Conservation (phyloP, 2,888 invertebrate genomes). For the Acleris cristana region DNA sequence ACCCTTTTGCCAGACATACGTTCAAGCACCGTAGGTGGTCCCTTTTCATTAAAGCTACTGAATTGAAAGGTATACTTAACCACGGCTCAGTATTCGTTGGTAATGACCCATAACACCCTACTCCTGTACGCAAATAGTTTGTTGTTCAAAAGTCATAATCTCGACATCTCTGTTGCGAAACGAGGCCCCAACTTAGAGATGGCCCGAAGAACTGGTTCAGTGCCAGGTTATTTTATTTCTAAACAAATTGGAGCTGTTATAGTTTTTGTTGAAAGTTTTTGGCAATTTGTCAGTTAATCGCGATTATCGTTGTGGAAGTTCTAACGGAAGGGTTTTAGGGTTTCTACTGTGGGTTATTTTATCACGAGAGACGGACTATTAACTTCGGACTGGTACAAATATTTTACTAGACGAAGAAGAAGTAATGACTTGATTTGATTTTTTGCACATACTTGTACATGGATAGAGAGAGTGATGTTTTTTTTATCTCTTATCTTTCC, state of each 20-base stretch:
- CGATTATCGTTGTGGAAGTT: constrained; percentile 17
- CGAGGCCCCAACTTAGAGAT: constrained; percentile 15
- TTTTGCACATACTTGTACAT: too few relatives aligned
- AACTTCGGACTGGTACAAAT: too few relatives aligned
- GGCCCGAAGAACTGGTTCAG: constrained; percentile 2
- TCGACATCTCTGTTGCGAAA: constrained; percentile 7
- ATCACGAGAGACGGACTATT: too few relatives aligned
- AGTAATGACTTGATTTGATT: too few relatives aligned
- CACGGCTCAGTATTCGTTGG: not conserved
- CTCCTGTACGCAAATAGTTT: not conserved
- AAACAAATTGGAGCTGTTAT: too few relatives aligned
- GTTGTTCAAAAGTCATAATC: constrained; percentile 19
- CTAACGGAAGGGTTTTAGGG: constrained; percentile 25
- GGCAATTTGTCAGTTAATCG: not conserved
- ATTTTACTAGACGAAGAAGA: too few relatives aligned
- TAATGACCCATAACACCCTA: not conserved
- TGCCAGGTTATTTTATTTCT: too few relatives aligned
- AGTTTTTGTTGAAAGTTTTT: too few relatives aligned
- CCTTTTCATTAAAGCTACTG: not conserved
- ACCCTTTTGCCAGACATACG: too few relatives aligned
- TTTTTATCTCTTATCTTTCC: too few relatives aligned
- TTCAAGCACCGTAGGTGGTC: not conserved
- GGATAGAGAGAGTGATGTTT: too few relatives aligned
- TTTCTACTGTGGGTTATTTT: not conserved
- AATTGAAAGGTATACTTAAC: not conserved